These are phyloP conservation scores for Boloria selene DNA, from an alignment of 2,888 invertebrate genomes.

Conservation along the genomic window DNA sequence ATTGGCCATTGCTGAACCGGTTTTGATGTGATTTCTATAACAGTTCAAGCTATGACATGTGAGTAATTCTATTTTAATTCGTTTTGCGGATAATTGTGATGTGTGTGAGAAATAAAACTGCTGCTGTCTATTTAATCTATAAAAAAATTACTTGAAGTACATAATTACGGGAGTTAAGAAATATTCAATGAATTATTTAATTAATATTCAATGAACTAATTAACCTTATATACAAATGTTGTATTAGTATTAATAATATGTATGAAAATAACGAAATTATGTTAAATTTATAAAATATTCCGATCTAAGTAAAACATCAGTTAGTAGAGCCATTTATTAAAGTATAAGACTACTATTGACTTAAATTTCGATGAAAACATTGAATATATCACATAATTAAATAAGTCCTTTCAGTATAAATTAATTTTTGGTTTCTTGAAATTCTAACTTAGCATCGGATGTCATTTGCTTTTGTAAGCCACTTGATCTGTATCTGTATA, in stretches of 20 bases:
- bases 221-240: background rate
- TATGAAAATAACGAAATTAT: background rate
- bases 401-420: conserved; percentile 19
- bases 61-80: too few relatives aligned
- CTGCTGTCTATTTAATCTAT: too few relatives aligned
- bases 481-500: conserved; percentile 26
- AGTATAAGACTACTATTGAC: conserved; percentile 26
- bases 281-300: conserved; percentile 2
- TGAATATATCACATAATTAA: conserved; percentile 23
- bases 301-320: conserved; percentile 5
- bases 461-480: conserved; percentile 13
- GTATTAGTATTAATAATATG: background rate
- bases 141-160: too few relatives aligned
- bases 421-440: conserved; percentile 26
- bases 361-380: conserved; percentile 23
- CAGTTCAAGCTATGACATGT: too few relatives aligned
- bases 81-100: too few relatives aligned
- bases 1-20: background rate
- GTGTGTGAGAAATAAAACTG: too few relatives aligned
- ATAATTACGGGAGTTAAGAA: background rate
- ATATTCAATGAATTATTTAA: background rate
- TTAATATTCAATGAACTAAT: background rate
- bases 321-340: conserved; percentile 10
- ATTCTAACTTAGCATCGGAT: conserved; percentile 22
- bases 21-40: conserved; percentile 4